Base-by-base conservation (phyloP, 2,113 vertebrate species). In the Tricholaema leucomelas region DNA sequence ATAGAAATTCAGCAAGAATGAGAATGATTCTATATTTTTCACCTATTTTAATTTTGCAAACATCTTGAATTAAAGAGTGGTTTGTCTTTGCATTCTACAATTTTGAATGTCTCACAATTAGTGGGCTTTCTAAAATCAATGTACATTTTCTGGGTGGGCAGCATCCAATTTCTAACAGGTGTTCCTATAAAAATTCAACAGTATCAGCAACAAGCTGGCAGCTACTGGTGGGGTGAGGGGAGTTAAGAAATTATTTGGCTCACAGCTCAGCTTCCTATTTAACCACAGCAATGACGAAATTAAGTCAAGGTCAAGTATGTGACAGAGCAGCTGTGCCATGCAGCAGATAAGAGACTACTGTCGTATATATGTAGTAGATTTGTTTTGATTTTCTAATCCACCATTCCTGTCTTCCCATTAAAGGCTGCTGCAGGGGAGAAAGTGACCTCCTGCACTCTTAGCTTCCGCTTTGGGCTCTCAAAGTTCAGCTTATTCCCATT, bases 91-190 rank as follows among this genome's bases (percentile, higher is more conserved):
- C 38, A 75, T 61, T 92, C 59, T 76, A 78, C 25, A 69, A 13
- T 88, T 90, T 64, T 81, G 8, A 2, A 3, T 58, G 27, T 79
- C 35, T 2, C 1, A 15, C 65, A 84, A 79, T 81, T 86, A 70
- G 19, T 36, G 79, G 30, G 72, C 11, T 44, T 75, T 83, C 21
- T 81, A 72, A 81, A 91, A 61, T 40, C 69, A 71, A 54, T 40
- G 35, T 17, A 88, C 90, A 84, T 72, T 81, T 14, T 48, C 35
- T 92, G 73, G 18, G 84, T 63, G 33, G 35, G 35, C 38, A 78
- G 15, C 25, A 78, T 95, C 44, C 80, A 92, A 54, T 72, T 88
- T 81, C 76, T 94, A 81, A 66, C 92, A 86, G 63, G 63, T 86
- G 90, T 70, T 90, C 86, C 30, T 46, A 73, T 63, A 81, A 90